Evolutionary conservation across 2,888 invertebrate genomes (phyloP), one percentile per base, ranked within the genome.

Genomic region (Andrena marginata): DNA sequence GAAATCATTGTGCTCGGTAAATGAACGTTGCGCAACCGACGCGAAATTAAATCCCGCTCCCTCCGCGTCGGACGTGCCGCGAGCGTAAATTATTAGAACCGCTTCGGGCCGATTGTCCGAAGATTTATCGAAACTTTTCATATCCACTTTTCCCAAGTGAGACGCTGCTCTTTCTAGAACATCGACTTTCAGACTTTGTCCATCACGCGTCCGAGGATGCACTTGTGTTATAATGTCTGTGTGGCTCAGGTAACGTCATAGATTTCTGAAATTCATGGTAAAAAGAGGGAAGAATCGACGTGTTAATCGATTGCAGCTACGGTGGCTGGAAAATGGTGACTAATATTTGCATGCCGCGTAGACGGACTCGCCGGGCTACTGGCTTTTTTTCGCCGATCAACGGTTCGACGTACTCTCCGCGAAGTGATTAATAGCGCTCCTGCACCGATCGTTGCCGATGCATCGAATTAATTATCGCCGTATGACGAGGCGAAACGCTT

Each of bases 401-500:
- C 23, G 54, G 26, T 77, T 77, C 56, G 35, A 70, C 72, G 54
- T 67, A 60, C 60, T 26, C 69, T 7, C 10, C 33, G 29, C 23
- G 26, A 20, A 13, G 69, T 79, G 82, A 84, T 84, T 79, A 76
- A 84, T 84, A 74, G 71, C n/a, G 51, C 31, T 51, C 20, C 54
- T 23, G 59, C 7, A 26, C 5, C 71, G 71, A 75, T 77, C 80
- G 54, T 10, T 54, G 62, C 63, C 20, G 51, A 70, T 71, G 67
- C 74, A 33, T 68, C 72, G 62, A 77, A 84, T 84, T 78, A 84
- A 81, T 84, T 82, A 77, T 56, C 56, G 26, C 13, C 8, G 56
- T 71, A 72, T 84, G 81, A 82, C 75, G 71, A 56, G 29, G 81
- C 81, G 70, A 33, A 54, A 70, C 56, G 49, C 31, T 54, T 49